Conservation (phyloP, 2,888 invertebrate species). For the Erebia ligea region DNA sequence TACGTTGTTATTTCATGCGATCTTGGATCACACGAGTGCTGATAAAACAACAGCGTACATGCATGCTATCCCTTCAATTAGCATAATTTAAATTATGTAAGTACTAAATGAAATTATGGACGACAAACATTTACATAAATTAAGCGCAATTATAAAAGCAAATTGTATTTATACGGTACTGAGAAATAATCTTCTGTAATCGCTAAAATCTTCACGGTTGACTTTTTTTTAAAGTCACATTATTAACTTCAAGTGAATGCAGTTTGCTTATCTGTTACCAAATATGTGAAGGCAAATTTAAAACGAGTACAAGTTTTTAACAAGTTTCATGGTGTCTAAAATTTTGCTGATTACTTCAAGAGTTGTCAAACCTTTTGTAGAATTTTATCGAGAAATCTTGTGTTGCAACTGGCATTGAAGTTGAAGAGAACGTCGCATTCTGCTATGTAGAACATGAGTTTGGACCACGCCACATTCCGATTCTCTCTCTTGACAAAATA, state of each 20-base stretch:
- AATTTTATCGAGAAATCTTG: conserved; percentile 16
- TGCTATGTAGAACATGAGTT: background rate
- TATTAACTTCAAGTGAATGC: conserved; percentile 38
- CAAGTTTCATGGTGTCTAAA: conserved; percentile 27
- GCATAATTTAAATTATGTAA: conserved; percentile 34
- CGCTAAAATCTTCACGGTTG: conserved; percentile 42
- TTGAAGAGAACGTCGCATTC: background rate
- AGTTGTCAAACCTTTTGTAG: conserved; percentile 1
- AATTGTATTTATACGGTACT: conserved; percentile 34
- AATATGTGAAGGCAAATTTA: conserved; percentile 37
- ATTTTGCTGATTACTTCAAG: conserved; percentile 20
- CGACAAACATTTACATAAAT: conserved; percentile 29
- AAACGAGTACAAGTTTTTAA: conserved; percentile 24
- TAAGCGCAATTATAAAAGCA: conserved; percentile 35
- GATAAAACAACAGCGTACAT: conserved; percentile 21
- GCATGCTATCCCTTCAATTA: conserved; percentile 33
- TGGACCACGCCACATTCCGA: background rate
- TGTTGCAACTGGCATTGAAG: background rate
- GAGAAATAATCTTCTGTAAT: conserved; percentile 35
- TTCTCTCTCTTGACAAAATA: background rate
- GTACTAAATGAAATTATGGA: conserved; percentile 24
- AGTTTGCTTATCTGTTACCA: conserved; percentile 34
- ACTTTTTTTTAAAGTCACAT: conserved; percentile 39
- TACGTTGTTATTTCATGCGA: conserved; percentile 4
- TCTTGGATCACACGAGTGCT: conserved; percentile 18